Percentiles rank a stretch among this genome's conserved stretches.
phyloP scores from a whole-genome alignment of 2,888 invertebrate genomes.

The Mesopsocus fuscifrons region DNA sequence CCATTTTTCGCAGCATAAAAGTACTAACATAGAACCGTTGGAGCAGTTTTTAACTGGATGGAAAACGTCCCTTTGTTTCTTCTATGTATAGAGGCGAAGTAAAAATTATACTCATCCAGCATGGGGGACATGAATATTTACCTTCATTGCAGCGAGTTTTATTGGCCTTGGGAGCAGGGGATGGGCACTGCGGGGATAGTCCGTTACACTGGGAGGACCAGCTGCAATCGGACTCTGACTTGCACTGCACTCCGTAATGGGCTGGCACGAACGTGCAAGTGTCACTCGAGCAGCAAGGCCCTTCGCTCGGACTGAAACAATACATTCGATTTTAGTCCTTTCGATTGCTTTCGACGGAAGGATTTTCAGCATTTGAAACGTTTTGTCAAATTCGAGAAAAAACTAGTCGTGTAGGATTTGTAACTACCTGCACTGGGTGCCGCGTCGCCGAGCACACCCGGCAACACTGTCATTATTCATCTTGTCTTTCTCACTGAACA shows the following conservation, averaged over 20 bases:
- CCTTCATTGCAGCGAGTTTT: slow-evolving; percentile 93
- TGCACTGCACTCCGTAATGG: slow-evolving; percentile 48
- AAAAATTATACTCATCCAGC: no score
- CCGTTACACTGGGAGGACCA: slow-evolving; percentile 76
- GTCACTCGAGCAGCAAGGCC: slow-evolving; percentile 78
- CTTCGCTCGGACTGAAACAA: slow-evolving; percentile 75
- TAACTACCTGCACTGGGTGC: slow-evolving; percentile 59
- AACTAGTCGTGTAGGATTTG: not conserved
- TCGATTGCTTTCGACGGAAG: no score
- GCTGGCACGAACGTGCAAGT: slow-evolving; percentile 57
- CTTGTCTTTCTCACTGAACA: slow-evolving; percentile 48
- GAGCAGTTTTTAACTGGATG: no score
- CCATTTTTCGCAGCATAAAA: no score
- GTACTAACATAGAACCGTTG: no score
- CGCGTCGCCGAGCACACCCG: slow-evolving; percentile 57
- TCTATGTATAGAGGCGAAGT: no score
- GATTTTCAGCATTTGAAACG: no score
- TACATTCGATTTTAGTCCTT: not conserved
- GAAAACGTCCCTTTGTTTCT: no score
- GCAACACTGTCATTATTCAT: slow-evolving; percentile 48
- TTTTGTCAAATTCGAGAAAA: no score
- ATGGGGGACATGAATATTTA: no score
- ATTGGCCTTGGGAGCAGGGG: slow-evolving; percentile 59
- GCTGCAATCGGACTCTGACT: slow-evolving; percentile 76
- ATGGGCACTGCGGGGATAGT: slow-evolving; percentile 69